phyloP scores from a whole-genome alignment of 2,888 invertebrate genomes.

The Smittia sp. region DNA sequence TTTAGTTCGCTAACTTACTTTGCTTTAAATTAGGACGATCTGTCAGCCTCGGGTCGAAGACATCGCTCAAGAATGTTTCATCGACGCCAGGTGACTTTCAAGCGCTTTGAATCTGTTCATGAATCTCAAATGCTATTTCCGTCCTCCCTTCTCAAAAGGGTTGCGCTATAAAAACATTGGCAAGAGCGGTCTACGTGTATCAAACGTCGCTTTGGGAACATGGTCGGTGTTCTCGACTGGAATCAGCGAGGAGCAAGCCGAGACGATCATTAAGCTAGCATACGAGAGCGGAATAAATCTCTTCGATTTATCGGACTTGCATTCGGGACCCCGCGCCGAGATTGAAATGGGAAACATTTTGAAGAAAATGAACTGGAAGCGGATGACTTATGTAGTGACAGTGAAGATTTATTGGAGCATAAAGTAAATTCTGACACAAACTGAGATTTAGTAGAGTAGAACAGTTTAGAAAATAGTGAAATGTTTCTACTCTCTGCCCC shows the following conservation, averaged over 20 bases:
- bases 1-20: constrained; percentile 10
- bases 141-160: constrained; percentile 62
- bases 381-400: constrained; percentile 84
- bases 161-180: constrained; percentile 90
- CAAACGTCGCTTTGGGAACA: constrained; percentile 90
- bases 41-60: constrained; percentile 55
- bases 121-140: no score
- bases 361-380: constrained; percentile 83
- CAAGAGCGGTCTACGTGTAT: constrained; percentile 91
- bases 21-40: constrained; percentile 49
- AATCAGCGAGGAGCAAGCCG: constrained; percentile 79
- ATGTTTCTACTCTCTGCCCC: background rate
- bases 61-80: constrained; percentile 46
- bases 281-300: constrained; percentile 95
- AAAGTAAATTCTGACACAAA: constrained; percentile 59
- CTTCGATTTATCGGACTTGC: constrained; percentile 93
- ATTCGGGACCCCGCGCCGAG: constrained; percentile 69
- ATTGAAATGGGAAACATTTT: constrained; percentile 87
- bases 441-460: background rate
- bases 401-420: constrained; percentile 92
- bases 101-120: background rate
- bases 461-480: background rate
- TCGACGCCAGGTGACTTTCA: constrained; percentile 59
- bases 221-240: constrained; percentile 84
- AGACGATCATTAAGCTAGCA: constrained; percentile 87